Conservation (phyloP, 1,140 invertebrate species). For the Hypsibius dujardini region DNA sequence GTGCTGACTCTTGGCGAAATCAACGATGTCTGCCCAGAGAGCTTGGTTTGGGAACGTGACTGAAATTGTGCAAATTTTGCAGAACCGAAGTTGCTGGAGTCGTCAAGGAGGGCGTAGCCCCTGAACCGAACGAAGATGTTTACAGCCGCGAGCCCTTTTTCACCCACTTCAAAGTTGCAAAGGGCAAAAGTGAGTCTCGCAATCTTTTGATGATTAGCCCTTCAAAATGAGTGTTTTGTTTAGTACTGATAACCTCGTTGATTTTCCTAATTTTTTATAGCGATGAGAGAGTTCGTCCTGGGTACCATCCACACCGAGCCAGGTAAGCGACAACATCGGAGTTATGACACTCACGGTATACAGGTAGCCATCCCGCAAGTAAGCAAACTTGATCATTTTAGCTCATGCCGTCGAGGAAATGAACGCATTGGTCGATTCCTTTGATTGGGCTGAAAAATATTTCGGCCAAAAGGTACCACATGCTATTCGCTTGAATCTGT, state of each 20-base stretch:
- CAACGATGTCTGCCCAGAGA: too few relatives aligned
- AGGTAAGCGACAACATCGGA: neutral
- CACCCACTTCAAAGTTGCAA: neutral
- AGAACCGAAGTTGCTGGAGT: neutral
- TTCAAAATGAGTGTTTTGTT: too few relatives aligned
- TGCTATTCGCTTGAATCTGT: too few relatives aligned
- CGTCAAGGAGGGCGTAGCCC: neutral
- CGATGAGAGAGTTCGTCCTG: neutral
- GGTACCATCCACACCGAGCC: constrained; percentile 16
- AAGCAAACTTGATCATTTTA: neutral
- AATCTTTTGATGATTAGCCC: too few relatives aligned
- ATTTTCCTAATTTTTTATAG: neutral
- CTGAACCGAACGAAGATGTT: constrained; percentile 1
- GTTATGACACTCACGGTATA: too few relatives aligned
- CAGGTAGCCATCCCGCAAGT: too few relatives aligned
- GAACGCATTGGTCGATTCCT: neutral
- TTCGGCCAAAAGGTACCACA: neutral
- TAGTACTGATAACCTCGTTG: too few relatives aligned
- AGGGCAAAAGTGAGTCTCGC: neutral
- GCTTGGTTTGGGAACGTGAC: neutral
- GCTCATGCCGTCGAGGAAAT: neutral
- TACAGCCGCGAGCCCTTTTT: constrained; percentile 10
- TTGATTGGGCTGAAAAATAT: neutral
- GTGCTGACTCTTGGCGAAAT: too few relatives aligned
- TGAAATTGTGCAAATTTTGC: neutral